Conservation (phyloP, 2,888 invertebrate species). For the Catocala nupta region DNA sequence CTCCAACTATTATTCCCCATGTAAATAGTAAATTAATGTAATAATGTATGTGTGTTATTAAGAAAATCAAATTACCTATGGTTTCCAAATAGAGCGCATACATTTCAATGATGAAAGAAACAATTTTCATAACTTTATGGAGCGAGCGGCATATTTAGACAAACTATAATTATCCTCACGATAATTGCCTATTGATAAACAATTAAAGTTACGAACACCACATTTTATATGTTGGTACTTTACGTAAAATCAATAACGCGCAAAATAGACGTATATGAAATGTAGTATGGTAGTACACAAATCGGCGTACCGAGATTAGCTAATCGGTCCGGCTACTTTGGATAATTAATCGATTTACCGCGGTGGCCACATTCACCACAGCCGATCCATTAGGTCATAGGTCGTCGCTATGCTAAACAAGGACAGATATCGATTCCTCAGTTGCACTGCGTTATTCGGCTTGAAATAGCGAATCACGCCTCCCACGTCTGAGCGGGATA, state of each 20-base stretch:
- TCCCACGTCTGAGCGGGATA: slow-evolving; percentile 78
- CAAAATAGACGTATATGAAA: slow-evolving; percentile 29
- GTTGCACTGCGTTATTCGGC: slow-evolving; percentile 72
- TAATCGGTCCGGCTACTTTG: slow-evolving; percentile 67
- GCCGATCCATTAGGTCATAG: slow-evolving; percentile 84
- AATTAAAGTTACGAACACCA: too few species aligned
- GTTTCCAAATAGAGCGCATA: not conserved
- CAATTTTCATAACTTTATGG: slow-evolving; percentile 1
- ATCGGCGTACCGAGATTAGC: slow-evolving; percentile 59
- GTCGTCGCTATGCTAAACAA: slow-evolving; percentile 76
- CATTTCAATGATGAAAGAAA: slow-evolving; percentile 1
- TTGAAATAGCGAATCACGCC: slow-evolving; percentile 84
- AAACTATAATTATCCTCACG: too few species aligned
- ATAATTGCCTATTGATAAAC: too few species aligned
- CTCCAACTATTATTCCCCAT: too few species aligned
- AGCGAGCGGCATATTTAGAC: not conserved
- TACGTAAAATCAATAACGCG: slow-evolving; percentile 15
- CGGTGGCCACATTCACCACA: slow-evolving; percentile 79
- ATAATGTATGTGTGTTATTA: too few species aligned
- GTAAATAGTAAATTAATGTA: too few species aligned
- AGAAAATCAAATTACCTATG: too few species aligned
- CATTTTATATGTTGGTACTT: slow-evolving; percentile 1
- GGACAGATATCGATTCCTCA: slow-evolving; percentile 75
- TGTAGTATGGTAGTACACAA: slow-evolving; percentile 32
- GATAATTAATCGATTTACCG: slow-evolving; percentile 77